Base-by-base conservation (phyloP, 2,888 invertebrate species). In the Callinectes sapidus region DNA sequence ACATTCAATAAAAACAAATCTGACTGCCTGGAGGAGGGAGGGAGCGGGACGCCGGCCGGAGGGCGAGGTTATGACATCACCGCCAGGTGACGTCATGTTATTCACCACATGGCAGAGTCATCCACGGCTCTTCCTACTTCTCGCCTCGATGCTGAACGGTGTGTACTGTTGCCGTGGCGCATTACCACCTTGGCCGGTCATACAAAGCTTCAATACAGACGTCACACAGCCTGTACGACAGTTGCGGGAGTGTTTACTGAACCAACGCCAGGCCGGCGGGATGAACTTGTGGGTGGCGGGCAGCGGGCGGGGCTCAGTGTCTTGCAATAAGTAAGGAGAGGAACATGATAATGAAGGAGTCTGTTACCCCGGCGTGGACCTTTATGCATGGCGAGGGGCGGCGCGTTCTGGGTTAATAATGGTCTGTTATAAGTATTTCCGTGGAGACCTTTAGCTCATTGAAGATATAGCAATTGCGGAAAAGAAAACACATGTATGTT, bases 61-160 rank as follows among this genome's bases (percentile, higher is more conserved):
- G 81, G 71, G 71, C 71, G 28, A 8, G 71, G 71, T 28, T 71
- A 81, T 81, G 81, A 81, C 81, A 81, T 81, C 81, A 81, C 16
- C 81, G 13, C 81, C 35, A 32, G 81, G 32, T 32, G 81, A 32
- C 81, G 32, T 35, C 2, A 2, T 81, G 81, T 81, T 81, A 81
- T 81, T 81, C 81, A 32, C 32, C 81, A 18, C 13, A 28, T n/a
- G n/a, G 28, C 71, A 71, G 28, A 28, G 71, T 71, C 71, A 71
- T 71, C n/a, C n/a, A 71, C 71, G 28, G n/a, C 71, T 28, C 28
- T 28, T 28, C 71, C 28, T 71, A 28, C 81, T 81, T 81, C 81
- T 81, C 81, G 14, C 81, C 35, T 81, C 16, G 14, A 35, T 81
- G 13, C 16, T 35, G 81, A 81, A 81, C 28, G 28, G 2, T 1